phyloP scores from a whole-genome alignment of 2,888 invertebrate genomes.

The Empis livida region DNA sequence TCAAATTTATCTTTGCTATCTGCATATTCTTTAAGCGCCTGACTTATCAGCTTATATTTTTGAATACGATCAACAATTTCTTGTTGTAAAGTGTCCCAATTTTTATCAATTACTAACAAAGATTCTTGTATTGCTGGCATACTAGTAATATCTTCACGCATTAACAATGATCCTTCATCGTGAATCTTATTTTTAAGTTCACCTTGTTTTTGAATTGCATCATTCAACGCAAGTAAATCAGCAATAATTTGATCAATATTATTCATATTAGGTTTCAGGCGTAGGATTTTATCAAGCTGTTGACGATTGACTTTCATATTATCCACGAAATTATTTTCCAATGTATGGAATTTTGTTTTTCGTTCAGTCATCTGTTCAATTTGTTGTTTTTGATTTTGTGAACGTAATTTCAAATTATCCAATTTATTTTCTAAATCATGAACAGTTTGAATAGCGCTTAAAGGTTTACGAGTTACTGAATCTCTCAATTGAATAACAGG shows the following conservation, averaged over 20 bases:
- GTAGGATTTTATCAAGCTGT: slow-evolving; percentile 25
- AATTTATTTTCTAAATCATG: slow-evolving; percentile 60
- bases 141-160: slow-evolving; percentile 71
- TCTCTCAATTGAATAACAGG: slow-evolving; percentile 56
- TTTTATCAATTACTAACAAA: slow-evolving; percentile 61
- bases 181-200: slow-evolving; percentile 57
- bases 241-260: slow-evolving; percentile 35
- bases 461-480: slow-evolving; percentile 52
- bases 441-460: slow-evolving; percentile 58
- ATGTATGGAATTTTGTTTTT: slow-evolving; percentile 63
- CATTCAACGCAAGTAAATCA: slow-evolving; percentile 41
- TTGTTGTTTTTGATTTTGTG: slow-evolving; percentile 51
- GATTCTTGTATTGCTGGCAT: slow-evolving; percentile 69
- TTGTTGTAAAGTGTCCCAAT: slow-evolving; percentile 68
- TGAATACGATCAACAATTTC: slow-evolving; percentile 60
- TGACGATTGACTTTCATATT: slow-evolving; percentile 42
- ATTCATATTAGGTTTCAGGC: slow-evolving; percentile 24
- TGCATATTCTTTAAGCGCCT: slow-evolving; percentile 60
- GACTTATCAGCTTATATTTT: slow-evolving; percentile 57
- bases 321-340: slow-evolving; percentile 56
- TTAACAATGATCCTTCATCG: slow-evolving; percentile 61
- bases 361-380: slow-evolving; percentile 58
- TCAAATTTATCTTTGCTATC: slow-evolving; percentile 58
- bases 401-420: slow-evolving; percentile 50
- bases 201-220: slow-evolving; percentile 43